Evolutionary conservation across 2,113 vertebrate species (phyloP), one percentile per base, ranked within the genome.

Genomic region (Pomatorhinus ruficollis): DNA sequence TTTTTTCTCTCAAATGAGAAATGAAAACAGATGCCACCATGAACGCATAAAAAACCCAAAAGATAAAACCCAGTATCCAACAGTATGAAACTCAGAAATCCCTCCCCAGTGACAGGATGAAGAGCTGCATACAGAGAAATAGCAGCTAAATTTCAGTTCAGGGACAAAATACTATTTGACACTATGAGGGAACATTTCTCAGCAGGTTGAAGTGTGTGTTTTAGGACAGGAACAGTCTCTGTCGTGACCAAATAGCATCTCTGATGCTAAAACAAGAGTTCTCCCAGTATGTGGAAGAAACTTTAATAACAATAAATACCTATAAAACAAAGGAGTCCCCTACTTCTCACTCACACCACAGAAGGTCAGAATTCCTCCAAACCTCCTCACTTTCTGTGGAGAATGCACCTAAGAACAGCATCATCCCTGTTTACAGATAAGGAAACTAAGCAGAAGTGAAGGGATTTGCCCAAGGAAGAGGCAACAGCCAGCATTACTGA

Each of bases 201-300:
- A 86, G 52, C 65, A 59, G 57, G 69, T 23, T 59, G 0, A 39
- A 52, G 22, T 1, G 11, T 42, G 5, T 4, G 19, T 13, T 87
- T 35, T 8, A 53, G n/a, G 59, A 61, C 50, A 86, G 37, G 37
- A 86, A 40, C 27, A 15, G 24, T 12, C 40, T 53, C 37, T 25
- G 10, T 39, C 0, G 0, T 25, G 57, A 47, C 35, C 27, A 13
- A 2, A 2, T 12, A 70, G 47, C 22, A 59, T 11, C 39, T 78
- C 31, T 37, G 30, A 59, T 35, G 66, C n/a, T 85, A 50, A 49
- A 84, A 31, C 40, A 66, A 39, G 71, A 53, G 35, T 14, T 75
- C 25, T 75, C 47, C 30, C 53, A 19, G 27, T 39, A 49, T 15
- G 16, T 12, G 52, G 57, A 85, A 59, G 18, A 85, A 74, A 53